Evolutionary conservation across 2,888 invertebrate genomes (phyloP), one percentile per base, ranked within the genome.

Genomic region (Tinea trinotella): DNA sequence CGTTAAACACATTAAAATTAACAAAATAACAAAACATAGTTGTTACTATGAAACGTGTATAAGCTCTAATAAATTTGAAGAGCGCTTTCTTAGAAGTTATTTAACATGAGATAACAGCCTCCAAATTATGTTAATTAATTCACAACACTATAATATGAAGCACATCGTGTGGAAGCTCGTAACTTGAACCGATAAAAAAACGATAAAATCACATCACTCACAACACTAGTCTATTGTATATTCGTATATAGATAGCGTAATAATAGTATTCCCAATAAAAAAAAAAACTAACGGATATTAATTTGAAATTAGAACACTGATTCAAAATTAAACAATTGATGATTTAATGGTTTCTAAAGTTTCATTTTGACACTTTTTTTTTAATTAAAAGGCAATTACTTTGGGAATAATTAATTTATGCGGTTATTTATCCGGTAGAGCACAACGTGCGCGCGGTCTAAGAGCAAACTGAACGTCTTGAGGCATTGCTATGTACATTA

Each of bases 401-500:
- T 17, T 18, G 18, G 48, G 2, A 30, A 30, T 52, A 18, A 30
- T n/a, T n/a, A n/a, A n/a, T 17, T 34, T 30, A 22, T 15, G 15
- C 34, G 52, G 17, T 18, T 17, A 40, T 40, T 15, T 15, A 40
- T 35, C 65, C 74, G 67, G 73, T 77, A 77, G 74, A 75, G 77
- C 76, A 79, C 82, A 71, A 72, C 68, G 66, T 71, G 59, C 77
- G 70, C 71, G 70, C 75, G 79, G 12, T n/a, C 54, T 22, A 10
- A 67, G 72, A 74, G 72, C 76, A 70, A 62, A 82, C 82, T 82
- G 84, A 78, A 66, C 65, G 66, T 22, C 68, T 67, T 69, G 22
- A n/a, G 24, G 35, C 34, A 19, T 24, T 62, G 63, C 64, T 67
- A 18, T 54, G 70, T 70, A 74, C 75, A 72, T 75, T 75, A 69